Conservation (phyloP, 2,113 vertebrate species). For the Menura novaehollandiae region DNA sequence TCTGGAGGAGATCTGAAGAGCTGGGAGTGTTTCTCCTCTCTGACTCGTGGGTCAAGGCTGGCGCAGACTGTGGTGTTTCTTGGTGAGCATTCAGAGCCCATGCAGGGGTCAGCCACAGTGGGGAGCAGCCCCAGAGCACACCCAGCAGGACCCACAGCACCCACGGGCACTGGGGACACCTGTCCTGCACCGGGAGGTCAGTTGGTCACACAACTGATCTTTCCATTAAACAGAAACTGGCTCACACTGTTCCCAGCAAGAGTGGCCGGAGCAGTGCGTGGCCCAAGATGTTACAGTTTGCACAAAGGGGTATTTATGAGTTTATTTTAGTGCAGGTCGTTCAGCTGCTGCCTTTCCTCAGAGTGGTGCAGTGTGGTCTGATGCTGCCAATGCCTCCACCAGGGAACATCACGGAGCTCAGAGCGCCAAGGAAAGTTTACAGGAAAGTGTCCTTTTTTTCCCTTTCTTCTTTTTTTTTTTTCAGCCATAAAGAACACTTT, state of each 20-base stretch:
- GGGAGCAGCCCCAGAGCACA: neutral
- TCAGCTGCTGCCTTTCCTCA: neutral
- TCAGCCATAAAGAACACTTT: neutral
- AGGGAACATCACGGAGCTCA: neutral
- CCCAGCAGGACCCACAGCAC: neutral
- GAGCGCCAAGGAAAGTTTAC: neutral
- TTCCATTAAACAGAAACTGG: neutral
- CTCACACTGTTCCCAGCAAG: neutral
- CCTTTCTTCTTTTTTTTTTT: neutral
- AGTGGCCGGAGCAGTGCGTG: neutral
- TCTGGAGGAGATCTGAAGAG: neutral
- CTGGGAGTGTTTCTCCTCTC: neutral
- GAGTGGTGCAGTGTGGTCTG: neutral
- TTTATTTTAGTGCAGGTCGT: neutral
- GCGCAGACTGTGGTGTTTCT: neutral
- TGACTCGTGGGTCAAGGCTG: neutral
- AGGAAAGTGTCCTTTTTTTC: neutral
- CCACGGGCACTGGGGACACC: neutral
- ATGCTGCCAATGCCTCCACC: neutral
- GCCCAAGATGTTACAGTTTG: neutral
- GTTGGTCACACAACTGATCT: fast-evolving
- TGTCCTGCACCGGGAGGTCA: neutral
- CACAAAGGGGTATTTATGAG: neutral
- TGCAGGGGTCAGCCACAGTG: fast-evolving
- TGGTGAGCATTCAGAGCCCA: neutral